Conservation (phyloP, 2,888 invertebrate genomes). For the Netelia fuscicornis region DNA sequence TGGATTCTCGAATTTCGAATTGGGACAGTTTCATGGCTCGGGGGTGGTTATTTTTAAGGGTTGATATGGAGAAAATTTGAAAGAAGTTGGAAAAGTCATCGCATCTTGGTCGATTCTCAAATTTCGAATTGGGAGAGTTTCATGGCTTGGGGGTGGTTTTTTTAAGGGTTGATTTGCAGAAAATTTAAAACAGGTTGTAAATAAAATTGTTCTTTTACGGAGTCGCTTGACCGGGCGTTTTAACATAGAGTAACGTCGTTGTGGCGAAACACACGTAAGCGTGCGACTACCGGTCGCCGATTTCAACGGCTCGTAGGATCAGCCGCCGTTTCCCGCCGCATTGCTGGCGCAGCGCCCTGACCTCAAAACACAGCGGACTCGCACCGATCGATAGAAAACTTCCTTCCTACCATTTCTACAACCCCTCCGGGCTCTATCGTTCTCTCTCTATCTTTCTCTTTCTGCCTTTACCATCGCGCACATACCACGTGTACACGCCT, state of each 20-base stretch:
- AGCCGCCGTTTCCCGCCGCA: conserved; percentile 78
- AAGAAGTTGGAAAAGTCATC: too few relatives aligned
- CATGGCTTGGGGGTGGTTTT: not conserved
- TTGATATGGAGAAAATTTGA: too few relatives aligned
- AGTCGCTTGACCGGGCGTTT: not conserved
- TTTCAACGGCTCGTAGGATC: conserved; percentile 70
- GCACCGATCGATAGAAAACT: conserved; percentile 81
- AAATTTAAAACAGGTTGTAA: too few relatives aligned
- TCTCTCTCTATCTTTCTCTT: too few relatives aligned
- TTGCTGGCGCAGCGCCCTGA: conserved; percentile 84
- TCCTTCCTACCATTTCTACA: conserved; percentile 75
- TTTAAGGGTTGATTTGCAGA: too few relatives aligned
- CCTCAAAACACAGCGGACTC: conserved; percentile 80
- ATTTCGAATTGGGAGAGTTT: too few relatives aligned
- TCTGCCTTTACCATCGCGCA: conserved; percentile 31
- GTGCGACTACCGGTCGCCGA: conserved; percentile 66
- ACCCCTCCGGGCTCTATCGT: conserved; percentile 44
- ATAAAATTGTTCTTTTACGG: not conserved
- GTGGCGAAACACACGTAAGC: conserved; percentile 1
- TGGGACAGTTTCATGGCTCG: too few relatives aligned
- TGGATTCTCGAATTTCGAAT: too few relatives aligned
- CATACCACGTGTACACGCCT: conserved; percentile 58
- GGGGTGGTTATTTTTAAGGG: too few relatives aligned
- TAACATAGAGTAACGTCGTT: too few relatives aligned
- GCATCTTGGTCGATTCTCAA: too few relatives aligned